A percentile compares a stretch with the other conserved stretches of the same genome.
Conservation (phyloP, 53 echinoderm and acorn worm genomes). For the Patiria pectinifera region DNA sequence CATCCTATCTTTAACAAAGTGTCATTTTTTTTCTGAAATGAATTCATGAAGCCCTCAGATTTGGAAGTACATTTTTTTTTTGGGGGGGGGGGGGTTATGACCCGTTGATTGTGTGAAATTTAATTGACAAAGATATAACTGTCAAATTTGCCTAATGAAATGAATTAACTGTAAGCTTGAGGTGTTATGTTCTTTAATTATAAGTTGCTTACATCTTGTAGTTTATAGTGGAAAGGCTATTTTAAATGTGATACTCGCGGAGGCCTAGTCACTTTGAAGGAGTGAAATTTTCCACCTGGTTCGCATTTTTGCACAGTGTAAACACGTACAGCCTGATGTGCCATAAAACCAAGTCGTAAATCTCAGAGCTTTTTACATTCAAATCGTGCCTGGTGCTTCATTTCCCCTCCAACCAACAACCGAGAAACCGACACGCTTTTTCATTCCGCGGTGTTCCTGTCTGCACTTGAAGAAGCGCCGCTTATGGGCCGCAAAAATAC, state of each 20-base stretch:
- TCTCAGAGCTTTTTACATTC: conserved; percentile 43
- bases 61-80: no score
- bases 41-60: no score
- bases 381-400: conserved; percentile 6
- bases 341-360: conserved; percentile 38
- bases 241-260: no score
- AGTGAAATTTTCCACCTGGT: conserved; percentile 18
- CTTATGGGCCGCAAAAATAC: neutral
- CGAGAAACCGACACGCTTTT: neutral
- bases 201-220: no score
- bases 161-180: neutral
- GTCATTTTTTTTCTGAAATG: no score
- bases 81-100: no score
- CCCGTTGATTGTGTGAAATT: no score
- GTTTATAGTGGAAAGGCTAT: no score
- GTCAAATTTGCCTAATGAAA: neutral
- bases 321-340: conserved; percentile 47
- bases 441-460: neutral
- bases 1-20: no score
- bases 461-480: neutral
- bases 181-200: neutral
- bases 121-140: no score
- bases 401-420: neutral
- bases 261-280: neutral
- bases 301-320: conserved; percentile 13